Percentiles rank a stretch among this genome's conserved stretches.
Conservation (phyloP, 2,888 invertebrate species). For the Trichogramma evanescens region DNA sequence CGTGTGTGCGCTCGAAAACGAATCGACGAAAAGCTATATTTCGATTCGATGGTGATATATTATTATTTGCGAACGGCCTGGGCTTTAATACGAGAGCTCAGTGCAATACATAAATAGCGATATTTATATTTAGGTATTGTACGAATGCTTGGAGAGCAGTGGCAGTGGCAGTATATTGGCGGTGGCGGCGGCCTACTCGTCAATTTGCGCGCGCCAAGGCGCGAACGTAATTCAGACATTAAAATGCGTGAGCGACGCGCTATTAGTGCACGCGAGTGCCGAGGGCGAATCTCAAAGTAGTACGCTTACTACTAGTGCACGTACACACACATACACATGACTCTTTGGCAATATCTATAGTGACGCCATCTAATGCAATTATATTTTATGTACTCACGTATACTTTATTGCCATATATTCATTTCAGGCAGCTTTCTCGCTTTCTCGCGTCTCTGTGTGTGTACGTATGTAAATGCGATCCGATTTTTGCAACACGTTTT, state of each 20-base stretch:
- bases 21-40: neutral
- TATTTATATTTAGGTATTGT: neutral
- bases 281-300: conserved; percentile 32
- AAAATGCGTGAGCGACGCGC: conserved; percentile 41
- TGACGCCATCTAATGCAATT: conserved; percentile 46
- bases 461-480: too few relatives aligned
- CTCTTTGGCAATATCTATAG: conserved; percentile 17
- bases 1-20: too few relatives aligned
- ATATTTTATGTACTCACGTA: conserved; percentile 45
- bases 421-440: conserved; percentile 1
- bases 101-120: neutral
- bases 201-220: conserved; percentile 34
- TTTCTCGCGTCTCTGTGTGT: conserved; percentile 7
- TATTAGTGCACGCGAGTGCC: conserved; percentile 33
- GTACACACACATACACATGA: too few relatives aligned
- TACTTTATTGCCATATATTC: conserved; percentile 22
- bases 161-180: too few relatives aligned
- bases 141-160: too few relatives aligned
- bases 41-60: neutral
- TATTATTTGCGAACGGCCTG: neutral
- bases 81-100: neutral
- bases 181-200: conserved; percentile 24
- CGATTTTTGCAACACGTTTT: too few relatives aligned
- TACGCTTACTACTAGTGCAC: too few relatives aligned
- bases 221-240: conserved; percentile 46